Evolutionary conservation across 1,140 invertebrate genomes (phyloP).

Genomic region (Lepidurus packardi): DNA sequence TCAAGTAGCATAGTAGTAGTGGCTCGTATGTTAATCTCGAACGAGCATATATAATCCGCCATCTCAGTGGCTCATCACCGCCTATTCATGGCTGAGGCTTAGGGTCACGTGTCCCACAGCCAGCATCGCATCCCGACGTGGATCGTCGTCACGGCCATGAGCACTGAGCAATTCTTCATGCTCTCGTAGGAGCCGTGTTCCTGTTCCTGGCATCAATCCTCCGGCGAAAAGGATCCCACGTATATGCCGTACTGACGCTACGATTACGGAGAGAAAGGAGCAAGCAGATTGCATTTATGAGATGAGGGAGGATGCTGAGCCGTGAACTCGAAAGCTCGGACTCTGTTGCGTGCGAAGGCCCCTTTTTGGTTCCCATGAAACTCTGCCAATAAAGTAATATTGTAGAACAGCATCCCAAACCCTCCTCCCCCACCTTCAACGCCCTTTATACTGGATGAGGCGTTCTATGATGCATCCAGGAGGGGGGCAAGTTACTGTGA

Average conservation of each 20-base stretch:
- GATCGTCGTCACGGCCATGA: conserved; percentile 13
- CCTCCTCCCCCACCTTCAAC: neutral
- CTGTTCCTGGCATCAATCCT: neutral
- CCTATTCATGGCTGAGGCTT: conserved; percentile 14
- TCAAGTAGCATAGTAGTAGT: neutral
- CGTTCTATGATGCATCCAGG: neutral
- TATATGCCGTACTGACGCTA: neutral
- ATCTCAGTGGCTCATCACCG: conserved; percentile 16
- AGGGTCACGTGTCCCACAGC: conserved; percentile 11
- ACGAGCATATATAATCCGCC: conserved; percentile 1
- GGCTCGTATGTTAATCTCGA: conserved; percentile 3
- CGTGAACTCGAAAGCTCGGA: neutral
- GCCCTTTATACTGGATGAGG: neutral
- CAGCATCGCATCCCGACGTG: neutral
- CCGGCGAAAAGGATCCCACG: neutral
- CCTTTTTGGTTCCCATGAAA: neutral
- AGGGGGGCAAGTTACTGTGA: neutral
- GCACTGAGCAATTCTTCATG: conserved; percentile 17
- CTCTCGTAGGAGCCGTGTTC: neutral
- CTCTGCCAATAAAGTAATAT: neutral
- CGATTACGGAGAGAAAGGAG: conserved; percentile 1
- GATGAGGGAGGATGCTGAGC: conserved; percentile 13
- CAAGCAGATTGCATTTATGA: conserved; percentile 2
- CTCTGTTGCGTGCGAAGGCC: neutral
- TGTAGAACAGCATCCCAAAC: neutral